Conservation (phyloP, 2,888 invertebrate genomes). For the Lepidonotus clava region DNA sequence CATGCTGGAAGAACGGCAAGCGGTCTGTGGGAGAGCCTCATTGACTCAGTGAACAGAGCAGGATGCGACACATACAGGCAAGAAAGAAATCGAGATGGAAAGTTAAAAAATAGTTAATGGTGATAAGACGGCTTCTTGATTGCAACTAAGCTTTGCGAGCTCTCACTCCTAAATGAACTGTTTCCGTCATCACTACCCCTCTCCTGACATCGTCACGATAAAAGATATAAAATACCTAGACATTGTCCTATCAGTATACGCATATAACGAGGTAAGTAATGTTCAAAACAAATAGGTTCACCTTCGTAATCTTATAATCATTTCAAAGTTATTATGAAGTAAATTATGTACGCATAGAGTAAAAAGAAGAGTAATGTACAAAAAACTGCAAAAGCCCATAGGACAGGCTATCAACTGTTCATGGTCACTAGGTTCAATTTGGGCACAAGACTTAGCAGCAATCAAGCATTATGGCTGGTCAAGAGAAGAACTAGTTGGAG, state of each 20-base stretch:
- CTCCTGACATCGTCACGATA: neutral
- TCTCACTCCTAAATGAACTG: slow-evolving; percentile 49
- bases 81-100: neutral
- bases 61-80: slow-evolving; percentile 11
- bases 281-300: neutral
- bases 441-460: slow-evolving; percentile 41
- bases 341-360: too few relatives aligned
- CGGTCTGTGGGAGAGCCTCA: neutral
- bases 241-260: neutral
- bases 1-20: too few relatives aligned
- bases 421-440: neutral
- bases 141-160: slow-evolving; percentile 51
- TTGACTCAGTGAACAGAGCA: neutral
- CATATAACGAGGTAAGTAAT: neutral
- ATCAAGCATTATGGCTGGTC: slow-evolving; percentile 8
- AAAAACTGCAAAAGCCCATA: slow-evolving; percentile 37
- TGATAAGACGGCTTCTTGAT: slow-evolving; percentile 35
- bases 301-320: too few relatives aligned
- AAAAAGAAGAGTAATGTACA: slow-evolving; percentile 7
- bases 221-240: neutral
- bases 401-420: neutral
- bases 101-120: neutral
- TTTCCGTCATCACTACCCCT: slow-evolving; percentile 21
- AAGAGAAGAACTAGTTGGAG: neutral
- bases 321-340: too few relatives aligned